Evolutionary conservation across 2,113 vertebrate species (phyloP).

Genomic region (Oenanthe oenanthe): DNA sequence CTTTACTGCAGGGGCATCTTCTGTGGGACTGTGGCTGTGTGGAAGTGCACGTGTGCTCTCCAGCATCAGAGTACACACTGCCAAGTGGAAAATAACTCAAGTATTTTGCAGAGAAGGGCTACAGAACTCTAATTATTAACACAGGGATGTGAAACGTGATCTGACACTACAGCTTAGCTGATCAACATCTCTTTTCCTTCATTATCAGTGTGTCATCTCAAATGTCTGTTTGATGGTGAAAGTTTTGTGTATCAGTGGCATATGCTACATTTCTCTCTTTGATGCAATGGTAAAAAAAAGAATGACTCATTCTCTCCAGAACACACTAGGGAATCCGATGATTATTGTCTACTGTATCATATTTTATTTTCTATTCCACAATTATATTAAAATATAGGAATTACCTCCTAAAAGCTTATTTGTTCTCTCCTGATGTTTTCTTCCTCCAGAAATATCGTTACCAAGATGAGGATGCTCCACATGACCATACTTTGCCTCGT

Average conservation of each 20-base stretch:
- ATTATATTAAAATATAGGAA: not conserved
- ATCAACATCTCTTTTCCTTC: not conserved
- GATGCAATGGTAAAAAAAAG: not conserved
- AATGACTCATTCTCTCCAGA: not conserved
- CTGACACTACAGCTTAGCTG: not conserved
- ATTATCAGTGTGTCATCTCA: not conserved
- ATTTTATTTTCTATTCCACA: not conserved
- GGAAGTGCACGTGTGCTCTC: not conserved
- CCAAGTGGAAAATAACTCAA: not conserved
- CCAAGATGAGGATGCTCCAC: conserved; percentile 90
- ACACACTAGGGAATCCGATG: rapidly evolving
- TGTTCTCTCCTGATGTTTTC: not conserved
- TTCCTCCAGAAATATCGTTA: conserved; percentile 87
- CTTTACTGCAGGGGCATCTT: not conserved
- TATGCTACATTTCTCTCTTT: not conserved
- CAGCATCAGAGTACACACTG: not conserved
- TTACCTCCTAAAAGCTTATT: not conserved
- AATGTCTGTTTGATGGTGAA: not conserved
- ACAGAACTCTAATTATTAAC: not conserved
- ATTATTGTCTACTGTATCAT: not conserved
- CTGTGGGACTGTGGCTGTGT: not conserved
- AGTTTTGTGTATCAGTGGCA: not conserved
- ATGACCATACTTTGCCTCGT: conserved; percentile 89
- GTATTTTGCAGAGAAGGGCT: not conserved
- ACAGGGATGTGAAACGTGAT: not conserved